A percentile compares a stretch with the other conserved stretches of the same genome.
Evolutionary conservation across 2,797 vertebrate species (phyloP).

Genomic region (Xerus rutilus): DNA sequence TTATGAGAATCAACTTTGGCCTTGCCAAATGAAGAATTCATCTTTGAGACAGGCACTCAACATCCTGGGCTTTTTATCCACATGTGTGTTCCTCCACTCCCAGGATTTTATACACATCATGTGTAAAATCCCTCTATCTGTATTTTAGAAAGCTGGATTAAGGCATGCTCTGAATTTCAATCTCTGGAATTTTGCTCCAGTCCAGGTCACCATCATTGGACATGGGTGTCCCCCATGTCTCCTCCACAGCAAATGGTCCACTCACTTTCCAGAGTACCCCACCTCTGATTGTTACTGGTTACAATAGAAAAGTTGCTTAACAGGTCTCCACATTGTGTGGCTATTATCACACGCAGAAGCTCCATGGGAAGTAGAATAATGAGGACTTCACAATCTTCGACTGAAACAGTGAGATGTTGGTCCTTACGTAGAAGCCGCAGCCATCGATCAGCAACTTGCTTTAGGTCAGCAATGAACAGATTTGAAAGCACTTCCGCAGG

Average conservation of each 20-base stretch:
- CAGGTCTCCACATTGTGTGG: neutral
- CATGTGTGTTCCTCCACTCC: neutral
- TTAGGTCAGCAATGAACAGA: neutral
- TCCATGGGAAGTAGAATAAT: neutral
- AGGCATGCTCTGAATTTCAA: neutral
- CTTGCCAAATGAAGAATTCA: neutral
- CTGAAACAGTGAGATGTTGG: too few relatives aligned
- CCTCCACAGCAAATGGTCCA: neutral
- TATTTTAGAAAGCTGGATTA: neutral
- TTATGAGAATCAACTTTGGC: neutral
- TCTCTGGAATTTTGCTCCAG: neutral
- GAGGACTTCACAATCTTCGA: too few relatives aligned
- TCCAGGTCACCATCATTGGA: neutral
- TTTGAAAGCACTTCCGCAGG: neutral
- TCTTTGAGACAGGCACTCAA: neutral
- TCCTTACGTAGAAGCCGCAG: neutral
- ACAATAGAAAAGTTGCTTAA: neutral
- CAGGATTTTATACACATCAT: neutral
- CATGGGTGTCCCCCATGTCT: neutral
- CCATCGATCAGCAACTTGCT: neutral
- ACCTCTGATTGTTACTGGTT: neutral
- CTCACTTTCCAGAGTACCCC: neutral
- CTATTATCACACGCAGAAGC: neutral
- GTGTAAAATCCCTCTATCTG: neutral
- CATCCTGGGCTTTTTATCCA: neutral